These are phyloP conservation scores for Scaptomyza polygonia DNA, from an alignment of 2,888 invertebrate species.

Conservation along the genomic window DNA sequence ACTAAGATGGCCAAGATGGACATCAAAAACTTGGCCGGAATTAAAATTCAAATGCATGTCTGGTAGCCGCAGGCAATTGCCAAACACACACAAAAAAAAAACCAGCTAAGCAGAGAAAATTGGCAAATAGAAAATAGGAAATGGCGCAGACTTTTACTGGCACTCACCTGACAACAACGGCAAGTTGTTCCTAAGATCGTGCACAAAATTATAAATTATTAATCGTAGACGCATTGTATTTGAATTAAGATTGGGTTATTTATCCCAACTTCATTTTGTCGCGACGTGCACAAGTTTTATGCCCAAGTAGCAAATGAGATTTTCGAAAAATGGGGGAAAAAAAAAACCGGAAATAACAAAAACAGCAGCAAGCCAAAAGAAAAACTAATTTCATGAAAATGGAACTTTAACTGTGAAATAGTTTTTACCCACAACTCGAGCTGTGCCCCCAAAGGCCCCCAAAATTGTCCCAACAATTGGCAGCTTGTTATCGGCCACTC, in stretches of 20 bases:
- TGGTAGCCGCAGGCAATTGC: constrained; percentile 56
- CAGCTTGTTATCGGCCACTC: constrained; percentile 58
- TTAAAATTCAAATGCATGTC: constrained; percentile 72
- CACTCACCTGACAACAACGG: constrained; percentile 5
- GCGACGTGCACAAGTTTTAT: constrained; percentile 64
- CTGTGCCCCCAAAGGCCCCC: constrained; percentile 46
- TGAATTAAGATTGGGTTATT: constrained; percentile 51
- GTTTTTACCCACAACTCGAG: constrained; percentile 55
- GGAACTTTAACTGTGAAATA: constrained; percentile 74
- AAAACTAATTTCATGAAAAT: constrained; percentile 79
- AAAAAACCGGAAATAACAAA: no score
- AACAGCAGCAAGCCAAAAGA: constrained; percentile 46
- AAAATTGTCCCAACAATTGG: constrained; percentile 59
- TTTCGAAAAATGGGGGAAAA: no score
- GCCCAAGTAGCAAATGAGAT: constrained; percentile 57
- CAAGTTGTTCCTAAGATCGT: constrained; percentile 56
- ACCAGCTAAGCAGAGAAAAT: constrained; percentile 24
- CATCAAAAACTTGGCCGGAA: constrained; percentile 28
- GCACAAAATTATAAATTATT: constrained; percentile 75
- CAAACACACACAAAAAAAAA: constrained; percentile 14
- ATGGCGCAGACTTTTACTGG: constrained; percentile 46
- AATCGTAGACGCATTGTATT: constrained; percentile 64
- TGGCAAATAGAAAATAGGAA: constrained; percentile 31
- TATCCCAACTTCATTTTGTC: constrained; percentile 51
- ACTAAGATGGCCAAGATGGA: constrained; percentile 13